A percentile compares a stretch with the other conserved stretches of the same genome.
Evolutionary conservation across 2,888 invertebrate species (phyloP).

Genomic region (Eristalis arbustorum): DNA sequence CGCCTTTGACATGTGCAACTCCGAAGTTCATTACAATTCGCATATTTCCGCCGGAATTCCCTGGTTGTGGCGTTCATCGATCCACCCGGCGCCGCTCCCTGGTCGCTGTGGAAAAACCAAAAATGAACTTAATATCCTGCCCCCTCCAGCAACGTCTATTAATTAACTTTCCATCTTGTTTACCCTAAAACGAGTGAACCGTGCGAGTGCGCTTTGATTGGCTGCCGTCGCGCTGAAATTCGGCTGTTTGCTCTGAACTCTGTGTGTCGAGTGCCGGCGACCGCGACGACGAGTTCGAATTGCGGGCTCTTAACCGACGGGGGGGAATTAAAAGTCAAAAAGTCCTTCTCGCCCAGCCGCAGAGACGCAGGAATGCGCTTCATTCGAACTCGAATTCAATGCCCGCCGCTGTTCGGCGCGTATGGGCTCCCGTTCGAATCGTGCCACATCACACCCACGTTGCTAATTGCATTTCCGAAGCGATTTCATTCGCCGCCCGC

Average conservation of each 20-base stretch:
- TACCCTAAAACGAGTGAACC: slow-evolving; percentile 7
- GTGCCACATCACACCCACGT: slow-evolving; percentile 56
- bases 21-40: neutral
- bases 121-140: neutral
- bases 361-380: slow-evolving; percentile 16
- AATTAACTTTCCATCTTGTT: slow-evolving; percentile 19
- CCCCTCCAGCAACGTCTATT: neutral
- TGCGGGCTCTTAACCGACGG: slow-evolving; percentile 16
- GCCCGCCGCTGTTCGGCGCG: neutral
- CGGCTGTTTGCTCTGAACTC: neutral
- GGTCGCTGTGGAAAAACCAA: neutral
- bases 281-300: slow-evolving; percentile 7
- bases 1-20: neutral
- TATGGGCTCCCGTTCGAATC: slow-evolving; percentile 7
- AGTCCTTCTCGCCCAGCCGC: neutral
- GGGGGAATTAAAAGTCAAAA: slow-evolving; percentile 63
- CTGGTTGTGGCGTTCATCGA: neutral
- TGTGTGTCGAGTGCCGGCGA: neutral
- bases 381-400: slow-evolving; percentile 27
- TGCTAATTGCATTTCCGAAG: slow-evolving; percentile 68
- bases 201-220: slow-evolving; percentile 13
- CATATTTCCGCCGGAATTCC: neutral
- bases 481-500: slow-evolving; percentile 20
- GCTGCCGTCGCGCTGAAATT: neutral
- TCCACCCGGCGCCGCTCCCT: neutral